Evolutionary conservation across 2,888 invertebrate species (phyloP), one percentile per base, ranked within the genome.

Genomic region (Allolobophora icterica): DNA sequence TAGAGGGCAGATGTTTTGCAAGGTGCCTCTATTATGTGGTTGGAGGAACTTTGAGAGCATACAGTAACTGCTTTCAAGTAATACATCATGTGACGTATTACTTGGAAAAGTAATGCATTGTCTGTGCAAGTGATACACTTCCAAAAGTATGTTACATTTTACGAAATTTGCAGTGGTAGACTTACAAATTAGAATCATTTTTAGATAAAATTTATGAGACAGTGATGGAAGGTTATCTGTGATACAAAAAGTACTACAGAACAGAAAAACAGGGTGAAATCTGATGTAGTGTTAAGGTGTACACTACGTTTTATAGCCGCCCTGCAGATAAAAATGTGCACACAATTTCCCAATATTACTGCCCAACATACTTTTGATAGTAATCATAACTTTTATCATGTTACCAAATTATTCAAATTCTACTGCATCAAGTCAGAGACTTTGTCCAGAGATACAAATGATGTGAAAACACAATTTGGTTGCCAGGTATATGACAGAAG

Each of bases 251-350:
- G 71, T 71, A 71, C 8, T 11, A 71, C 71, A 71, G 71, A 52
- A n/a, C 17, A 71, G 30, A 8, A n/a, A n/a, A 71, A 71, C 71
- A 71, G 71, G 71, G 71, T 71, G 71, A 71, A 71, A 71, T 71
- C n/a, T 71, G 71, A 71, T 71, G 71, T 71, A 71, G 71, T 71
- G 71, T 71, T 8, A 71, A 71, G 71, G n/a, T 6, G n/a, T 71
- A 71, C 71, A 71, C n/a, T 71, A 71, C 71, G n/a, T 71, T 71
- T 71, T 71, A 71, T 71, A 71, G 71, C 71, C 71, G n/a, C 71
- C 71, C 71, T 71, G 71, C 71, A 71, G 71, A 71, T n/a, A 71
- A 4, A 71, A n/a, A n/a, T n/a, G 30, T 71, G 30, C 13, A 13
- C 30, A n/a, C n/a, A 71, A 71, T 71, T 71, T 71, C 1, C 15